These are phyloP conservation scores for Dendrolimus punctatus DNA, from an alignment of 1,140 invertebrate genomes.

Conservation along the genomic window DNA sequence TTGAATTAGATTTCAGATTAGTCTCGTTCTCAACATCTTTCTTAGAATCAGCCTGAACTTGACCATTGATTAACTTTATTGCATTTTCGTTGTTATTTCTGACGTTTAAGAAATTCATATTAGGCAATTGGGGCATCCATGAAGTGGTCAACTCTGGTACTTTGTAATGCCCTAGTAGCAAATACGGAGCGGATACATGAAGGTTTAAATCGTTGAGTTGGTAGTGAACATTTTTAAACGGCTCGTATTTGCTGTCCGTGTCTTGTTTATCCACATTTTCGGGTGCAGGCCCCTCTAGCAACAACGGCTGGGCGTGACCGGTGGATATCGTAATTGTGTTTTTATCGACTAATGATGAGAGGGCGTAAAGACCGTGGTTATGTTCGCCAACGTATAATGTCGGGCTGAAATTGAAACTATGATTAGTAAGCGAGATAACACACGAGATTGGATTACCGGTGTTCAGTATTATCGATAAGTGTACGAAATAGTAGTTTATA, in stretches of 20 bases:
- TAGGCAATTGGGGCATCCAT: constrained; percentile 52
- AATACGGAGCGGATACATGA: constrained; percentile 56
- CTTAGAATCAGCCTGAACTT: constrained; percentile 35
- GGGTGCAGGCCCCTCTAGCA: constrained; percentile 78
- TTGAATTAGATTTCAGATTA: constrained; percentile 48
- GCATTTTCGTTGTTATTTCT: constrained; percentile 19
- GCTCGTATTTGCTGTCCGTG: constrained; percentile 39
- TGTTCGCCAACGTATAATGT: constrained; percentile 96
- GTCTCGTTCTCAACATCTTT: constrained; percentile 62
- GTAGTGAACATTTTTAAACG: constrained; percentile 67
- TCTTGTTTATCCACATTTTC: constrained; percentile 35
- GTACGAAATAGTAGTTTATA: no score
- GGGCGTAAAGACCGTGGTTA: constrained; percentile 88
- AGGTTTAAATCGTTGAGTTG: constrained; percentile 58
- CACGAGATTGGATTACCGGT: no score
- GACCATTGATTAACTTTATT: constrained; percentile 53
- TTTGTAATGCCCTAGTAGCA: constrained; percentile 84
- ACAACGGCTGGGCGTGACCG: constrained; percentile 73
- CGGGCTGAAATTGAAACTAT: constrained; percentile 74
- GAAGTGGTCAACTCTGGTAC: constrained; percentile 76
- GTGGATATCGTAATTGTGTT: constrained; percentile 82
- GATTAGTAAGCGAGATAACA: no score
- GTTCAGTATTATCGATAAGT: no score
- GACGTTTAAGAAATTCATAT: constrained; percentile 36
- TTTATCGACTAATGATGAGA: constrained; percentile 93